These are phyloP conservation scores for Zaprionus ornatus DNA, from an alignment of 1,140 invertebrate genomes.

Conservation along the genomic window DNA sequence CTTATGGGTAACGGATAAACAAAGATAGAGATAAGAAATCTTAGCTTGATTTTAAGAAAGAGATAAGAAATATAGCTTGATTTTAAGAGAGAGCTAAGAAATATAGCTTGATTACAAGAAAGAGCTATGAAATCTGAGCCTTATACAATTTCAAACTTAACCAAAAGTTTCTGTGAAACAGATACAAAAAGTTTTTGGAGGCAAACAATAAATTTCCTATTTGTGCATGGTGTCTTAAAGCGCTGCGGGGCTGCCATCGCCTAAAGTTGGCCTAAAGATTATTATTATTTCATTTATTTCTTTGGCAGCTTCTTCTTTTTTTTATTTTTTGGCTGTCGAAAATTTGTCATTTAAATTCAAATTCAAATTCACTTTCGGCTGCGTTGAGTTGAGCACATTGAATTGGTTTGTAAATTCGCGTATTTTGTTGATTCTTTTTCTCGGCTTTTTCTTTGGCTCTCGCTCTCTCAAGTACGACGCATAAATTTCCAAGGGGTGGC, in stretches of 20 bases:
- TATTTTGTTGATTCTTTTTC: slow-evolving; percentile 70
- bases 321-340: slow-evolving; percentile 39
- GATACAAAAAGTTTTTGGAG: no score
- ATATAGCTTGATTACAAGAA: no score
- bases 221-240: slow-evolving; percentile 29
- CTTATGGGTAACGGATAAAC: no score
- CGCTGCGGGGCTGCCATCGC: background rate
- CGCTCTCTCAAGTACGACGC: slow-evolving; percentile 30
- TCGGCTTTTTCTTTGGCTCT: slow-evolving; percentile 23
- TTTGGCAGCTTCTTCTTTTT: slow-evolving; percentile 1
- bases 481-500: slow-evolving; percentile 61
- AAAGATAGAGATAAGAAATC: no score
- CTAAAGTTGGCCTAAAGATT: slow-evolving; percentile 19
- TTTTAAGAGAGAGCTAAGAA: no score
- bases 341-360: slow-evolving; percentile 81
- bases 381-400: slow-evolving; percentile 55
- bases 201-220: background rate
- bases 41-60: no score
- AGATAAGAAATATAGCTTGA: no score
- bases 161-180: background rate
- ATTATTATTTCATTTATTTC: slow-evolving; percentile 49
- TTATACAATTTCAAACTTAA: slow-evolving; percentile 4
- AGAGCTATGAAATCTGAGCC: no score
- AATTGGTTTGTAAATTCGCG: slow-evolving; percentile 81
- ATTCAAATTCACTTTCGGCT: slow-evolving; percentile 57